Evolutionary conservation across 1,140 invertebrate genomes (phyloP), one percentile per base, ranked within the genome.

Genomic region (Theocolax elegans): DNA sequence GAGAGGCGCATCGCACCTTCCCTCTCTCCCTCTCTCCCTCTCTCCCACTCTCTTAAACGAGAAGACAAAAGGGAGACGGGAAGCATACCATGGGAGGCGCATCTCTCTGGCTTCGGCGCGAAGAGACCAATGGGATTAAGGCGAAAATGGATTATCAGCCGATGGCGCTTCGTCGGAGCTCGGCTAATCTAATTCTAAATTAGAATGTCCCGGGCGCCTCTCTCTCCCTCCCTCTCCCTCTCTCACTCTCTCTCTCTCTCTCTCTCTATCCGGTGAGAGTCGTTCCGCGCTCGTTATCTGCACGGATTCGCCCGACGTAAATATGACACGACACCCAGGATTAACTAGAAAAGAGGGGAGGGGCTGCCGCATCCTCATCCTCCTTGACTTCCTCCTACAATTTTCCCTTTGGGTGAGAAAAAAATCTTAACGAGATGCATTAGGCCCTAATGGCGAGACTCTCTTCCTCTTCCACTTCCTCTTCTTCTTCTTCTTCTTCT

Each of bases 111-210:
- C 49, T 63, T 69, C 59, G 46, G 38, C 38, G 48, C 48, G 35
- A 56, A 15, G 21, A 69, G 49, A 46, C 67, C 68, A 75, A 77
- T 73, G 66, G 68, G 74, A 75, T 77, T 75, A 74, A 69, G 66
- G 68, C 42, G 66, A 74, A 77, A 77, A 71, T 77, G 74, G 76
- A 77, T 77, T 77, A 77, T 68, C 72, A 71, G 59, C 56, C 72
- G 51, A 73, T 69, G 59, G 67, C 42, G 53, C 59, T 54, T 40
- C 66, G 63, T 66, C 60, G 63, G 40, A 66, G 66, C 71, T 66
- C 49, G 67, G 59, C 62, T 75, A 75, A 75, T 73, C 67, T 71
- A 71, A 75, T 75, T 72, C 64, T 69, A 70, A 72, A 75, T 73
- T 75, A 75, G 72, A 75, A 72, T 75, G 68, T 64, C 49, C 68